phyloP scores from a whole-genome alignment of 2,797 vertebrate genomes.

The Typhlichthys eigenmanni region DNA sequence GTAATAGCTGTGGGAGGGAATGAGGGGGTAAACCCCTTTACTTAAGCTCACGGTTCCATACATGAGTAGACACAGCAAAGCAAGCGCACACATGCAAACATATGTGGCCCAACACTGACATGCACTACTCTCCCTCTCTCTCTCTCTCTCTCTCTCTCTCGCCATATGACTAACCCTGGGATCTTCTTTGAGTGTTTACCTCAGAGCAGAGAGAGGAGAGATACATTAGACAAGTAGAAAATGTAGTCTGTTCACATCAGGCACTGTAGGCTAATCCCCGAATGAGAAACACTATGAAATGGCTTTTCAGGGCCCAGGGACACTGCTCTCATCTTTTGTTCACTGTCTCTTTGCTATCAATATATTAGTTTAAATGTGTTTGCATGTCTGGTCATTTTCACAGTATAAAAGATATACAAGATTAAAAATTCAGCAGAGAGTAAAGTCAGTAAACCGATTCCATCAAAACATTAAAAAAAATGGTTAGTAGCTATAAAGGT shows the following conservation, averaged over 20 bases:
- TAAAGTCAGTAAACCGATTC: no score
- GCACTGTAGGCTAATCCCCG: slow-evolving; percentile 4
- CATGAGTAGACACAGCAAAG: slow-evolving; percentile 21
- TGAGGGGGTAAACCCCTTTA: slow-evolving; percentile 31
- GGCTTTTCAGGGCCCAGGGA: no score
- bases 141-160: slow-evolving; percentile 15
- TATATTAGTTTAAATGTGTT: not conserved
- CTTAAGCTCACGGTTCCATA: slow-evolving; percentile 46
- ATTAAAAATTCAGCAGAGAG: no score
- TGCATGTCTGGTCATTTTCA: not conserved
- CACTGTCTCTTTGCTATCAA: slow-evolving; percentile 12
- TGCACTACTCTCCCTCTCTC: slow-evolving; percentile 16
- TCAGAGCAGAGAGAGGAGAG: slow-evolving; percentile 24
- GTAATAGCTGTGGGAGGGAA: slow-evolving; percentile 20
- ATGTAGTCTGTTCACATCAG: slow-evolving; percentile 40
- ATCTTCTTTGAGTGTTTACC: slow-evolving; percentile 58
- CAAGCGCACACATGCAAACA: slow-evolving; percentile 21
- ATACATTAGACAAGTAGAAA: slow-evolving; percentile 20
- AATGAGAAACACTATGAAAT: no score
- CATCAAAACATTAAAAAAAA: no score
- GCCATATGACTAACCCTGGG: slow-evolving; percentile 56
- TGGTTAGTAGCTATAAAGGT: no score
- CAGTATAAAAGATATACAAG: no score
- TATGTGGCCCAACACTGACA: slow-evolving; percentile 30
- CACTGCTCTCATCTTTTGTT: no score